A percentile compares a stretch with the other conserved stretches of the same genome.
Conservation (phyloP, 2,797 vertebrate species). For the Tolypeutes matacus region DNA sequence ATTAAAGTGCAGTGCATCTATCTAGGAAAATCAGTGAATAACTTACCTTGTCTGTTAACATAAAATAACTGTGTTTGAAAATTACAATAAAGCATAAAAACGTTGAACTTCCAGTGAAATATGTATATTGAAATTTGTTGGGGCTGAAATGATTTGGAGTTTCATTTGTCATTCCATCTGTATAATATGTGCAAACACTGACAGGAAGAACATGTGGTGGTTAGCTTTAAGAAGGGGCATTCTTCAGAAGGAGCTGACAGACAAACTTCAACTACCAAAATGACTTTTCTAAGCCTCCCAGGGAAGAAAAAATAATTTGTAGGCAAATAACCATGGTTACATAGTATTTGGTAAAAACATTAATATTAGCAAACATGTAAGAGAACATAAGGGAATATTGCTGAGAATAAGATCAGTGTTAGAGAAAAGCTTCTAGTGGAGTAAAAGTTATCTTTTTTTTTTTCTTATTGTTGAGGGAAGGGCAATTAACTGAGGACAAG, state of each 20-base stretch:
- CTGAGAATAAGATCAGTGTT: conserved; percentile 81
- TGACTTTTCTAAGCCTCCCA: conserved; percentile 32
- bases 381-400: conserved; percentile 73
- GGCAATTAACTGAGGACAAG: conserved; percentile 86
- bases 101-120: conserved; percentile 71
- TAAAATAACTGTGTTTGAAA: conserved; percentile 65
- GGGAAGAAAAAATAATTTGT: conserved; percentile 23
- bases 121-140: conserved; percentile 28
- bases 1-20: conserved; percentile 62
- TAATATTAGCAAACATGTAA: conserved; percentile 81
- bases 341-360: conserved; percentile 86
- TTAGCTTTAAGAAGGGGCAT: conserved; percentile 49
- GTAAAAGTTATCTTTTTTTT: conserved; percentile 88
- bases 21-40: conserved; percentile 74
- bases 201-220: background rate
- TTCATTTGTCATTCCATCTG: conserved; percentile 61
- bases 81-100: conserved; percentile 62
- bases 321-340: background rate
- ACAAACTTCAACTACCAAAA: conserved; percentile 52
- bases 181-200: background rate
- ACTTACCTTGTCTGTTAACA: conserved; percentile 71
- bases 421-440: conserved; percentile 84
- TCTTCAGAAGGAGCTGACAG: conserved; percentile 47
- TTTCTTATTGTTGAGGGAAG: conserved; percentile 87
- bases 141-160: conserved; percentile 58